A percentile compares a stretch with the other conserved stretches of the same genome.
Evolutionary conservation across 2,113 vertebrate species (phyloP).

Genomic region (Erinaceus europaeus): DNA sequence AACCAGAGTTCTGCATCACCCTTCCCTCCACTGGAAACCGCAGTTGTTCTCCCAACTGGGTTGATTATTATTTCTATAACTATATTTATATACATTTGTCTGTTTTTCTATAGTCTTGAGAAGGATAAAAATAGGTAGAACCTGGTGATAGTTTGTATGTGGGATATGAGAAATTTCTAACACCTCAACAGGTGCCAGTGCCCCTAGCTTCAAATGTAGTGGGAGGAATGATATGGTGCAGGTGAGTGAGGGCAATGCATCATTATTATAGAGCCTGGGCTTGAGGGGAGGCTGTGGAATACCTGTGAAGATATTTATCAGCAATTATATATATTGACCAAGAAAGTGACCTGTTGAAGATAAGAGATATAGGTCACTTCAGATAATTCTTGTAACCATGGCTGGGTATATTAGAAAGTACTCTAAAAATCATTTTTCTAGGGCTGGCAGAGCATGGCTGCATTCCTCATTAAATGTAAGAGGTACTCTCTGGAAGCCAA

Average conservation of each 20-base stretch:
- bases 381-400: not conserved
- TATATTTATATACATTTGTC: not conserved
- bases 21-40: too few relatives aligned
- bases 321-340: not conserved
- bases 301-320: not conserved
- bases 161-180: not conserved
- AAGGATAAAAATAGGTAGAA: not conserved
- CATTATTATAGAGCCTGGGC: not conserved
- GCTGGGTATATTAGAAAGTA: not conserved
- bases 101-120: not conserved
- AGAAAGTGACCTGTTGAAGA: not conserved
- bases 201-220: not conserved
- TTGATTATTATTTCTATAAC: too few relatives aligned
- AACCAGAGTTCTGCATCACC: too few relatives aligned
- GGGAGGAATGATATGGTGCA: not conserved
- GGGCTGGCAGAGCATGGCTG: not conserved
- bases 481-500: constrained; percentile 37
- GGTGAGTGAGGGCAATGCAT: not conserved
- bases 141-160: not conserved
- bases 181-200: not conserved
- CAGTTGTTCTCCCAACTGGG: too few relatives aligned
- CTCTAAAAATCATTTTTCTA: not conserved
- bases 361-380: not conserved
- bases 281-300: not conserved
- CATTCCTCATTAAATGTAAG: constrained; percentile 44